phyloP scores from a whole-genome alignment of 2,888 invertebrate genomes.

The Syrista parreyssii region DNA sequence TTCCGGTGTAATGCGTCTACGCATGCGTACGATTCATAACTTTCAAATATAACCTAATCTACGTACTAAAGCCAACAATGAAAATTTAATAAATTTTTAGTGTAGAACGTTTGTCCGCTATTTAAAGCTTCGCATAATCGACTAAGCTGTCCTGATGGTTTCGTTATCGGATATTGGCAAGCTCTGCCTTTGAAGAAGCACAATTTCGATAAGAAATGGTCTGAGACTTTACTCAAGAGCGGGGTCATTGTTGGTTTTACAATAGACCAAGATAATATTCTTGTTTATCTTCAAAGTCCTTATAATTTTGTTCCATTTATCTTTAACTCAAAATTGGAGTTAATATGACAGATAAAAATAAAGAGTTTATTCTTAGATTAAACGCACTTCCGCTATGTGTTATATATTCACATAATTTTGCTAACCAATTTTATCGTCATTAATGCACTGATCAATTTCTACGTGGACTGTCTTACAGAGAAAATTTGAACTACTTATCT shows the following conservation, averaged over 20 bases:
- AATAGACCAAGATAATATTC: not conserved
- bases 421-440: too few relatives aligned
- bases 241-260: not conserved
- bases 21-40: not conserved
- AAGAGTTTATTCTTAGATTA: not conserved
- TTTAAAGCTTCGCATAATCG: not conserved
- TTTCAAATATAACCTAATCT: not conserved
- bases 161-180: not conserved
- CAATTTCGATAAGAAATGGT: not conserved
- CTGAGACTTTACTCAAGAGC: not conserved
- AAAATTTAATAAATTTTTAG: not conserved
- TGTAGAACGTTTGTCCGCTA: not conserved
- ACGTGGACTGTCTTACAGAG: not conserved
- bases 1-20: not conserved
- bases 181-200: not conserved
- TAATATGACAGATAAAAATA: too few relatives aligned
- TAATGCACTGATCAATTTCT: too few relatives aligned
- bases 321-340: not conserved
- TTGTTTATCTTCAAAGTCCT: not conserved
- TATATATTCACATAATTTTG: too few relatives aligned
- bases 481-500: not conserved
- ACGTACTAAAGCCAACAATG: not conserved
- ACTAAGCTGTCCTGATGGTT: not conserved
- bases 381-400: not conserved
- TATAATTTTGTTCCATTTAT: not conserved